Conservation (phyloP, 2,888 invertebrate genomes). For the Chrysolina haemoptera region DNA sequence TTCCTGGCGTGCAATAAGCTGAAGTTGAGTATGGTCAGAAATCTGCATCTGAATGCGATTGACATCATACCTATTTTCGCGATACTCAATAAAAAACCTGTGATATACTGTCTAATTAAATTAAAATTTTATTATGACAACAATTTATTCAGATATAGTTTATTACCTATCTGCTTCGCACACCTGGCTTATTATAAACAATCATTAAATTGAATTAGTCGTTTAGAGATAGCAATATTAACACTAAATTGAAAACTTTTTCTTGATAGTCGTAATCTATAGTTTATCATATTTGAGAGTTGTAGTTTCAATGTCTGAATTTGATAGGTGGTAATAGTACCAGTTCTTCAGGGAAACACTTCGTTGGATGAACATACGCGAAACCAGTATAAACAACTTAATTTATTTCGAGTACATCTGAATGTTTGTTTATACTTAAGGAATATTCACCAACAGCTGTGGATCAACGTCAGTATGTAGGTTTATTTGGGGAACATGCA, state of each 20-base stretch:
- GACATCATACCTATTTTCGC: constrained; percentile 32
- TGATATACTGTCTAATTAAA: constrained; percentile 40
- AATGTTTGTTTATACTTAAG: no score
- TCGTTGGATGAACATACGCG: background rate
- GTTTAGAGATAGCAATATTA: constrained; percentile 48
- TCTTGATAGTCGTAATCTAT: constrained; percentile 40
- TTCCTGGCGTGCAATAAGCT: background rate
- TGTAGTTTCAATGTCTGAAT: constrained; percentile 13
- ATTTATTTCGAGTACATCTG: background rate
- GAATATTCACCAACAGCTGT: no score
- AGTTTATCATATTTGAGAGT: constrained; percentile 13
- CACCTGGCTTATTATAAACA: constrained; percentile 50
- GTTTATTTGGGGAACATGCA: no score
- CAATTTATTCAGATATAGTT: constrained; percentile 44
- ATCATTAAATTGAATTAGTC: constrained; percentile 47
- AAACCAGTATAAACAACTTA: background rate
- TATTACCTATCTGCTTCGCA: constrained; percentile 41
- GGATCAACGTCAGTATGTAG: no score
- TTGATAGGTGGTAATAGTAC: constrained; percentile 19
- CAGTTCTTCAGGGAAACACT: background rate
- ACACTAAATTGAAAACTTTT: constrained; percentile 47
- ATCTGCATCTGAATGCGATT: constrained; percentile 18
- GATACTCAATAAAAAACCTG: constrained; percentile 12
- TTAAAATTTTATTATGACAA: constrained; percentile 42
- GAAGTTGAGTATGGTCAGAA: constrained; percentile 22